These are phyloP conservation scores for Abrostola tripartita DNA, from an alignment of 2,888 invertebrate genomes.

Conservation along the genomic window DNA sequence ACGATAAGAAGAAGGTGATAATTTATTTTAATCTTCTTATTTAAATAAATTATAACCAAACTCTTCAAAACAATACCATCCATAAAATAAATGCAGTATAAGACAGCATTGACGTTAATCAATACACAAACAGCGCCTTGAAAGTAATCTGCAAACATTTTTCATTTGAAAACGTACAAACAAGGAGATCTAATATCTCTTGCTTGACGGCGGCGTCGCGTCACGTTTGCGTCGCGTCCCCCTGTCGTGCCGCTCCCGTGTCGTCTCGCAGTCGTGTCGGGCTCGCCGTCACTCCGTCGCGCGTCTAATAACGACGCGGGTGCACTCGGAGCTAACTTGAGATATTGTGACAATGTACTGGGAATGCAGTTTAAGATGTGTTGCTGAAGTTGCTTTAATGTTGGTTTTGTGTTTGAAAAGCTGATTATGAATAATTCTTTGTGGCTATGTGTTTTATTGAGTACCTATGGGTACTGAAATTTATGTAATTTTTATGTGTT, in stretches of 20 bases:
- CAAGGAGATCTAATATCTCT: conserved; percentile 55
- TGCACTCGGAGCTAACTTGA: conserved; percentile 48
- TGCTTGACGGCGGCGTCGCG: conserved; percentile 47
- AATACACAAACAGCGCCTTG: conserved; percentile 22
- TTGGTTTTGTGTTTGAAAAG: conserved; percentile 10
- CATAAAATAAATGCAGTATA: neutral
- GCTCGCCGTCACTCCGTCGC: conserved; percentile 46
- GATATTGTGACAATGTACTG: conserved; percentile 50
- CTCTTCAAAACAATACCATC: conserved; percentile 11
- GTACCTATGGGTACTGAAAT: no score
- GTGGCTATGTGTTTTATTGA: no score
- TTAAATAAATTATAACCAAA: no score
- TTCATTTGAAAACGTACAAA: conserved; percentile 56
- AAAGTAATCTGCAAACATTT: conserved; percentile 56
- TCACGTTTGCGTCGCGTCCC: conserved; percentile 42
- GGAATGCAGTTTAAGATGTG: conserved; percentile 34
- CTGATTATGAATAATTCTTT: neutral
- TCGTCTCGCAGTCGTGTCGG: conserved; percentile 25
- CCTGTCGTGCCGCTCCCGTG: conserved; percentile 33
- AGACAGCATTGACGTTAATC: neutral
- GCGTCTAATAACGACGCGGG: conserved; percentile 55
- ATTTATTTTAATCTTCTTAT: no score
- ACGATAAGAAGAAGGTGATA: no score
- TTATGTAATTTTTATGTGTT: no score
- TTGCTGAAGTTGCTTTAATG: conserved; percentile 13